A percentile compares a stretch with the other conserved stretches of the same genome.
Evolutionary conservation across 1,140 invertebrate genomes (phyloP).

Genomic region (Diorhabda sublineata): DNA sequence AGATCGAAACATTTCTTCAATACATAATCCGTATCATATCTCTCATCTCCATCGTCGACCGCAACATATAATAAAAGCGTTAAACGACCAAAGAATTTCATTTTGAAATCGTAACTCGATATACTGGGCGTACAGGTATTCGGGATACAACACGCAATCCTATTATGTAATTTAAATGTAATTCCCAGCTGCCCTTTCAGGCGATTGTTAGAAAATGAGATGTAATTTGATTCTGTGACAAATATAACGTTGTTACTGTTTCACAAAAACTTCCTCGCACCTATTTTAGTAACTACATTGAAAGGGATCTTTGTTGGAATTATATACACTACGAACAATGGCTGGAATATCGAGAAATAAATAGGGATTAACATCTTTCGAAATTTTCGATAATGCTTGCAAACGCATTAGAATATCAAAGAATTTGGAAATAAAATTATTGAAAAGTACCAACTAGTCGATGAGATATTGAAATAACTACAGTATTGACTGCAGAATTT

Average conservation of each 20-base stretch:
- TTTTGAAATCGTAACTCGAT: slow-evolving; percentile 6
- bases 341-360: too few species aligned
- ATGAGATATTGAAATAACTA: too few species aligned
- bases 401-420: too few species aligned
- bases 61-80: slow-evolving; percentile 8
- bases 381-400: too few species aligned
- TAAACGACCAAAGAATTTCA: slow-evolving; percentile 1
- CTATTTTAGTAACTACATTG: slow-evolving; percentile 3
- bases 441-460: too few species aligned
- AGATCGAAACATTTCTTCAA: too few species aligned
- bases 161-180: slow-evolving; percentile 18
- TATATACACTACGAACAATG: not conserved
- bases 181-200: slow-evolving; percentile 15
- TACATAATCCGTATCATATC: not conserved
- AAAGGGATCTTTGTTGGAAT: slow-evolving; percentile 5
- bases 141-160: slow-evolving; percentile 8
- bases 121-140: slow-evolving; percentile 10
- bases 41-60: not conserved
- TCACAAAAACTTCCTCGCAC: slow-evolving; percentile 10
- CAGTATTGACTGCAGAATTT: too few species aligned
- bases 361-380: too few species aligned
- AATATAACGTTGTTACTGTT: slow-evolving; percentile 16
- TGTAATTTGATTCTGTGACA: slow-evolving; percentile 19
- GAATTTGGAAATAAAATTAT: too few species aligned
- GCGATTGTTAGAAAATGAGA: slow-evolving; percentile 7